A percentile compares a stretch with the other conserved stretches of the same genome.
These are phyloP conservation scores for Pollenia labialis DNA, from an alignment of 2,888 invertebrate species.

Conservation along the genomic window DNA sequence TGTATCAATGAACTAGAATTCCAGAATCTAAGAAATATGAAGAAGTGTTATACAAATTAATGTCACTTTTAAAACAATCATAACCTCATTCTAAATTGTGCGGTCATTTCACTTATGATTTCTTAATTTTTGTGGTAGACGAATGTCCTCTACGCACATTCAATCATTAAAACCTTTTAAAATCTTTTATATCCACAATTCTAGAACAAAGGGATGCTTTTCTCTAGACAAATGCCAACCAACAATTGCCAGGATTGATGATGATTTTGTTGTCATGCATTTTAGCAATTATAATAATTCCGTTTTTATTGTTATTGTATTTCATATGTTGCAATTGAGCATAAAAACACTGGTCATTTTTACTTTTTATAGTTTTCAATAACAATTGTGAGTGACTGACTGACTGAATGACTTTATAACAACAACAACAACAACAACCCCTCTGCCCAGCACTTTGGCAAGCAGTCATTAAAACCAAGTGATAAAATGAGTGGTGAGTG, in stretches of 20 bases:
- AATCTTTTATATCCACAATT: constrained; percentile 45
- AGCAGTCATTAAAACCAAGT: constrained; percentile 68
- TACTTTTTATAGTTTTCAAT: constrained; percentile 75
- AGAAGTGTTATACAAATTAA: too few relatives aligned
- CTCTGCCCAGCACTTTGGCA: neutral
- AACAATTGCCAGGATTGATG: constrained; percentile 14
- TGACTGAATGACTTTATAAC: constrained; percentile 16
- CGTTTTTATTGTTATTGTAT: constrained; percentile 70
- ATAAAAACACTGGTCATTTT: constrained; percentile 56
- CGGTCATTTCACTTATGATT: constrained; percentile 41
- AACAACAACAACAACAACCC: too few relatives aligned
- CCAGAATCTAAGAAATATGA: too few relatives aligned
- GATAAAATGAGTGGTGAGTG: constrained; percentile 72
- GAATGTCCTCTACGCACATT: neutral
- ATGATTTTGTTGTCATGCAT: constrained; percentile 68
- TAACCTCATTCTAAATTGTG: constrained; percentile 51
- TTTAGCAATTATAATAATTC: constrained; percentile 70
- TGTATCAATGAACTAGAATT: too few relatives aligned
- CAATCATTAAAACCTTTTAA: constrained; percentile 12
- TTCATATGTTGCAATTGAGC: constrained; percentile 70
- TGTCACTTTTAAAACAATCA: neutral
- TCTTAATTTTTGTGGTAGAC: neutral
- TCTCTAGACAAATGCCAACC: neutral
- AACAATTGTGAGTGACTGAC: constrained; percentile 47
- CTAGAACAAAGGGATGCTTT: constrained; percentile 29